Conservation (phyloP, 2,797 vertebrate genomes). For the Xiphorhynchus erythropygius region DNA sequence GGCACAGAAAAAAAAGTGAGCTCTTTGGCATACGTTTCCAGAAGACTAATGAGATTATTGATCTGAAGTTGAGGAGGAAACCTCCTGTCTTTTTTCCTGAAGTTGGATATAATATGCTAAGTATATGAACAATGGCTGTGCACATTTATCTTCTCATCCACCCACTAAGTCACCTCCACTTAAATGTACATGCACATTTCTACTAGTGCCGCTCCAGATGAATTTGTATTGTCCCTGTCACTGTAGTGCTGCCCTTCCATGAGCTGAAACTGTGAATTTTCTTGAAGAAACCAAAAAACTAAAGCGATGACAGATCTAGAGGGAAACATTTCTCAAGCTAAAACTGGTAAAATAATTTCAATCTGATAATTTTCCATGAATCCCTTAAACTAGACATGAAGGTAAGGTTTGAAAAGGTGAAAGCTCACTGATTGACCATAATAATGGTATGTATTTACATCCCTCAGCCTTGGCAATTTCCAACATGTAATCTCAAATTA, state of each 20-base stretch:
- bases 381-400: background rate
- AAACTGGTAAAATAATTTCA: background rate
- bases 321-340: background rate
- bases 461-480: background rate
- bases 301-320: background rate
- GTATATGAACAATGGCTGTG: background rate
- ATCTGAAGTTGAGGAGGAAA: constrained; percentile 1
- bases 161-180: background rate
- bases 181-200: background rate
- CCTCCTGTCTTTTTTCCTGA: background rate
- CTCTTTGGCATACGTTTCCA: background rate
- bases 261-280: background rate
- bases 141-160: background rate
- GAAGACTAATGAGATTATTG: constrained; percentile 37
- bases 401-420: background rate
- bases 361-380: background rate
- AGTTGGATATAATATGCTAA: background rate
- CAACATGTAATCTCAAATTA: background rate
- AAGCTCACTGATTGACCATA: background rate
- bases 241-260: background rate
- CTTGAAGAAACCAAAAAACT: background rate
- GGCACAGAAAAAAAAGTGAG: background rate
- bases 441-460: background rate
- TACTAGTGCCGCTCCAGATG: background rate
- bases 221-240: background rate